Base-by-base conservation (phyloP, 2,888 invertebrate species). In the Lathronympha strigana region DNA sequence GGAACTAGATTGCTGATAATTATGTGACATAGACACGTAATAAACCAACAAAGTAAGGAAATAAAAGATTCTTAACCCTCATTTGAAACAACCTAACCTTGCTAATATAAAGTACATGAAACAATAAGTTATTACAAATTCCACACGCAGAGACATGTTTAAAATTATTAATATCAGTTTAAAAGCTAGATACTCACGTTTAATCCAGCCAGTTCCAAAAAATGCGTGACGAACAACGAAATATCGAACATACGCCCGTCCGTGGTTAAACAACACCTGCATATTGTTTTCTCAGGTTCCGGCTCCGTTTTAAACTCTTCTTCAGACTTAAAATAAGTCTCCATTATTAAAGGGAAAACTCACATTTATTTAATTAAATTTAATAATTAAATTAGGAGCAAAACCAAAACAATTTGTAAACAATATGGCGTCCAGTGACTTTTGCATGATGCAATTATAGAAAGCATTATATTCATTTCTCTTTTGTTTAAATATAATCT, bases 211-310 rank as follows among this genome's bases (percentile, higher is more conserved):
- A 90, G 77, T 68, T 88, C 87, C 36, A 72, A 69, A 49, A 88
- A 83, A 72, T 79, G 73, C 0, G 71, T 58, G 2, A 73, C 71
- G 47, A 74, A 82, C 1, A 66, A 13, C 0, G 66, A 55, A 0
- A 80, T 77, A 67, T 71, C 75, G 1, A 63, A 66, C 79, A 88
- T 81, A n/a, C 70, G 73, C 40, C 76, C 79, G 8, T 84, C 78
- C 1, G 82, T 84, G 0, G 80, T 75, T 23, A 90, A 80, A 79
- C 90, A 90, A 66, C 87, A 87, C 33, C 90, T 76, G 57, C 90
- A 90, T 21, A 90, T 79, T 1, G 78, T 21, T 21, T 69, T 68
- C 15, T 40, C 57, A 6, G 21, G 49, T 6, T 63, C 66, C 4
- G 51, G 47, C 13, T 69, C 69, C 8, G 47, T 43, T 58, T 72